Evolutionary conservation across 2,797 vertebrate genomes (phyloP).

Genomic region (Staurois parvus): DNA sequence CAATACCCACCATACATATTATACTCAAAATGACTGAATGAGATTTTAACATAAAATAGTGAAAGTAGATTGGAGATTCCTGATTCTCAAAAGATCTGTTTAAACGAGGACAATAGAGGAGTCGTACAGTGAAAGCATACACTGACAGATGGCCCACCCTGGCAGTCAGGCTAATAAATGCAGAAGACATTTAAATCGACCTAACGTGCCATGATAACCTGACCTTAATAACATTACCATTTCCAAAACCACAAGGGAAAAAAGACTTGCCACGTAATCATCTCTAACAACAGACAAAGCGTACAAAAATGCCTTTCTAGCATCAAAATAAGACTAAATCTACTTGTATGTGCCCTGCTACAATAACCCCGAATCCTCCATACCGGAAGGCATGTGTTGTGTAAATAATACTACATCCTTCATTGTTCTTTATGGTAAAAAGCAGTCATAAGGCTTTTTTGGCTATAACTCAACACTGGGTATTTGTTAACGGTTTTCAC

Average conservation of each 20-base stretch:
- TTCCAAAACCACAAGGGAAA: neutral
- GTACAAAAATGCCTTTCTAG: constrained; percentile 40
- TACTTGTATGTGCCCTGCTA: constrained; percentile 29
- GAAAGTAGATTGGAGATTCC: neutral
- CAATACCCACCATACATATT: too few relatives aligned
- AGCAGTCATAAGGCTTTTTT: constrained; percentile 45
- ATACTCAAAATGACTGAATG: too few relatives aligned
- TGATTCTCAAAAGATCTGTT: neutral
- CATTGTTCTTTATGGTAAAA: constrained; percentile 1
- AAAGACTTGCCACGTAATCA: neutral
- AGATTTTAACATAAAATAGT: too few relatives aligned
- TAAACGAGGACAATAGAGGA: neutral
- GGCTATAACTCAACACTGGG: constrained; percentile 25
- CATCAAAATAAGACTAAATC: constrained; percentile 34
- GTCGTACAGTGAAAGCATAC: neutral
- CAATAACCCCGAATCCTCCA: constrained; percentile 8
- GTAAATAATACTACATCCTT: neutral
- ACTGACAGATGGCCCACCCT: neutral
- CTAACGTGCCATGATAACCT: neutral
- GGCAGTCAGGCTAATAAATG: neutral
- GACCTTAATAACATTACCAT: neutral
- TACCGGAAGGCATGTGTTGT: neutral
- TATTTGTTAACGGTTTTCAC: constrained; percentile 2
- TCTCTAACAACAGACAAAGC: too few relatives aligned
- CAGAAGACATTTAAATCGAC: neutral